Conservation (phyloP, 2,888 invertebrate species). For the Himalopsyche tibetana region DNA sequence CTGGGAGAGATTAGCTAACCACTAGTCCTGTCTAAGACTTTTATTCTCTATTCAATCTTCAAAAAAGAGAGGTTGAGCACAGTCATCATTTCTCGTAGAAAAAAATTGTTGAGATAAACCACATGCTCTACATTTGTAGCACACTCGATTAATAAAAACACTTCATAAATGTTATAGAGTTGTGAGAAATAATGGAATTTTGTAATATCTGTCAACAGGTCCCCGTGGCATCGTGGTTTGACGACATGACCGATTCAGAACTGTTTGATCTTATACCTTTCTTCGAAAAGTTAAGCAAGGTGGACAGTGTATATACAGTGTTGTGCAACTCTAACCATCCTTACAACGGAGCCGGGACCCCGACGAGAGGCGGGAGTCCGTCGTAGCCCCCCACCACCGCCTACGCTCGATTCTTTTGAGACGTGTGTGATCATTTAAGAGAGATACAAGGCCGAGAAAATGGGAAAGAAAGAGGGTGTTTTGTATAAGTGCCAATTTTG, state of each 20-base stretch:
- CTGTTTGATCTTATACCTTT: constrained; percentile 97
- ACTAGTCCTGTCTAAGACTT: too few relatives aligned
- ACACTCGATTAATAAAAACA: too few relatives aligned
- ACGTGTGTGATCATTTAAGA: constrained; percentile 64
- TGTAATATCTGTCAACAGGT: constrained; percentile 80
- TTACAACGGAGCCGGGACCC: constrained; percentile 74
- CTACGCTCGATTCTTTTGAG: constrained; percentile 68
- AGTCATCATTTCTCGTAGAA: too few relatives aligned
- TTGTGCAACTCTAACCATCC: constrained; percentile 94
- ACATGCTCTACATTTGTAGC: too few relatives aligned
- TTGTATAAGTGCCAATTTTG: constrained; percentile 77
- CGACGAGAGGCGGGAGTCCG: constrained; percentile 68
- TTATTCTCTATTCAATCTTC: too few relatives aligned
- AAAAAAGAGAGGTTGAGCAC: too few relatives aligned
- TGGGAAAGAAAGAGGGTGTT: constrained; percentile 57
- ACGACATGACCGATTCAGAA: constrained; percentile 98
- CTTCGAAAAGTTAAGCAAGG: constrained; percentile 97
- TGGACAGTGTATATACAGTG: constrained; percentile 97
- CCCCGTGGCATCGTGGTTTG: constrained; percentile 99
- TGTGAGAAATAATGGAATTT: neutral
- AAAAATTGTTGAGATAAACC: too few relatives aligned
- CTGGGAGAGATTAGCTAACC: too few relatives aligned
- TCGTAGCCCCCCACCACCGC: constrained; percentile 66
- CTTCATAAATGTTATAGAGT: neutral
- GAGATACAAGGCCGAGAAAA: constrained; percentile 47